phyloP scores from a whole-genome alignment of 1,140 invertebrate genomes.

The Micrasema longulum region DNA sequence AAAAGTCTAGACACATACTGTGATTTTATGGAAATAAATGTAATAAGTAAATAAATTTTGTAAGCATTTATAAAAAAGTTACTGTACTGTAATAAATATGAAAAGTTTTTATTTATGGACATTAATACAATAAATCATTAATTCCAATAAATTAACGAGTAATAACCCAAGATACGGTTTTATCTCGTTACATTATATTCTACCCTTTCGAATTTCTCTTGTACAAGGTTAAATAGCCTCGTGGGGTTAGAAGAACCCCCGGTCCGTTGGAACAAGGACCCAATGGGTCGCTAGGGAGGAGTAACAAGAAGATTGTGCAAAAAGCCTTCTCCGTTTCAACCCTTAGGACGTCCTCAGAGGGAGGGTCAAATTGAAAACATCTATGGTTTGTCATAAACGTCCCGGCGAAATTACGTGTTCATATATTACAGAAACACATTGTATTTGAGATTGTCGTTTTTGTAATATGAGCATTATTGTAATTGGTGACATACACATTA shows the following conservation, averaged over 20 bases:
- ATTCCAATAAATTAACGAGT: too few relatives aligned
- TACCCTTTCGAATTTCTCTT: constrained; percentile 7
- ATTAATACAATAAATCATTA: too few relatives aligned
- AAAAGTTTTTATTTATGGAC: too few relatives aligned
- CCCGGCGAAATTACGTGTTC: background rate
- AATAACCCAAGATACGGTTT: too few relatives aligned
- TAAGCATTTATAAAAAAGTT: too few relatives aligned
- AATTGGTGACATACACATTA: too few relatives aligned
- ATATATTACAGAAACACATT: background rate
- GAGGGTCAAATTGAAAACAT: constrained; percentile 28
- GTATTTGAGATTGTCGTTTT: too few relatives aligned
- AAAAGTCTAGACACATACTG: too few relatives aligned
- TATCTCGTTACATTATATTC: background rate
- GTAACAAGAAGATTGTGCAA: constrained; percentile 27
- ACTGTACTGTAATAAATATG: too few relatives aligned
- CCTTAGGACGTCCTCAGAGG: background rate
- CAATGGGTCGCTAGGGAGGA: constrained; percentile 22
- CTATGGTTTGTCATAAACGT: constrained; percentile 26
- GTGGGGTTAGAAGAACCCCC: constrained; percentile 8
- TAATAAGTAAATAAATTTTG: too few relatives aligned
- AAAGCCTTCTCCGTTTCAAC: constrained; percentile 24
- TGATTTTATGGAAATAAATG: too few relatives aligned
- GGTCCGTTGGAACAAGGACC: constrained; percentile 15
- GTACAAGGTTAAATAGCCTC: constrained; percentile 18
- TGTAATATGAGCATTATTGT: too few relatives aligned